These are phyloP conservation scores for Meriones psammophilus DNA, from an alignment of 2,797 vertebrate genomes.

Conservation along the genomic window DNA sequence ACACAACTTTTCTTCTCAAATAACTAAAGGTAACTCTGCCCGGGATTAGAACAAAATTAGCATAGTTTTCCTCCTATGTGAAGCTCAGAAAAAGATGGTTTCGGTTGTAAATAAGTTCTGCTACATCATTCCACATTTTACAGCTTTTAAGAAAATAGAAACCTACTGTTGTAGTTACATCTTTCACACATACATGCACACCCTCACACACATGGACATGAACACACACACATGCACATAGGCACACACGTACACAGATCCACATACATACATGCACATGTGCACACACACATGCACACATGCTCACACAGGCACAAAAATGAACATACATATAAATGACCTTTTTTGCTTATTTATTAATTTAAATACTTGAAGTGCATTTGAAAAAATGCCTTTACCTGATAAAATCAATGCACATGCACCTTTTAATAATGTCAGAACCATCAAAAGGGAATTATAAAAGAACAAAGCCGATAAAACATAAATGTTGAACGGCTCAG, in stretches of 20 bases:
- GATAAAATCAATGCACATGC: background rate
- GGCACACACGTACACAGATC: background rate
- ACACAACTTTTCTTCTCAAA: background rate
- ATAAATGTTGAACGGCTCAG: background rate
- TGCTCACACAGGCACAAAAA: background rate
- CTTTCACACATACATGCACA: background rate
- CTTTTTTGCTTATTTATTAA: slow-evolving; percentile 23
- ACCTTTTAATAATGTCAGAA: background rate
- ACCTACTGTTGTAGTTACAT: background rate
- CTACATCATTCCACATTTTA: background rate
- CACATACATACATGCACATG: background rate
- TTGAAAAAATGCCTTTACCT: background rate
- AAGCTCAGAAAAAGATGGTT: slow-evolving; percentile 43
- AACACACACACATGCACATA: background rate
- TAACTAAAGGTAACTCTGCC: background rate
- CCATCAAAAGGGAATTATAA: background rate
- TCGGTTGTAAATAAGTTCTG: background rate
- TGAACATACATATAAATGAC: background rate
- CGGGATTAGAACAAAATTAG: background rate
- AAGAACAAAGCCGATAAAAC: slow-evolving; percentile 15
- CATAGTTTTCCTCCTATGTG: background rate
- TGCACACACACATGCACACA: too few species aligned
- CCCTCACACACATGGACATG: background rate
- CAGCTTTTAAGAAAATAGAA: slow-evolving; percentile 20
- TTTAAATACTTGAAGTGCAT: slow-evolving; percentile 27